Base-by-base conservation (phyloP, 2,113 vertebrate genomes). In the Pogonocichla stellata region DNA sequence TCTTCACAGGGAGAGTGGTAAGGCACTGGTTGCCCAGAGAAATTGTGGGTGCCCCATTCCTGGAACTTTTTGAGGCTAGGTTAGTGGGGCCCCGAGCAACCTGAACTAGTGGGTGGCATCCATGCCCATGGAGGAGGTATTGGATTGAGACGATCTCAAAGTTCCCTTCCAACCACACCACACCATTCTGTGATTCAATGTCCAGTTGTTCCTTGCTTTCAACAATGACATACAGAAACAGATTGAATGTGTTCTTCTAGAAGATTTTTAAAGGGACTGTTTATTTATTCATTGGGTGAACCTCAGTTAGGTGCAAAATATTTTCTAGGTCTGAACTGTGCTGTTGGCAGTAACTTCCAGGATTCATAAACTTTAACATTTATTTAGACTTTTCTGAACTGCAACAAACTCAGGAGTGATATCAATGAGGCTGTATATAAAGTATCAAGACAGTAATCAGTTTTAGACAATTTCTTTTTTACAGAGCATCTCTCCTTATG, bases 71-170 rank as follows among this genome's bases (percentile, higher is more conserved):
- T 7, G 1, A 53, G 24, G 7, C 10, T 28, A 29, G 16, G 11
- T 18, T 40, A 42, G 7, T 36, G 53, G 28, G 38, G 10, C 24
- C 19, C 24, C 53, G 24, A 60, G 16, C 15, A 66, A 14, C 33
- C 7, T 18, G 16, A 38, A 38, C n/a, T n/a, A 13, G 9, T 29
- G 19, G 14, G 29, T 51, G n/a, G 33, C 19, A 53, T 45, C 36
- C 36, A 29, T 22, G 8, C 3, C 12, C 6, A 2, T 20, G 23
- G 10, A 12, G 8, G 12, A n/a, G 5, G 8, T 7, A 45, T 45
- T 66, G 28, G 13, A 66, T 12, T 2, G 23, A 20, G 7, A n/a
- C 25, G 13, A 45, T 29, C 15, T 29, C n/a, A 29, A 66, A 29
- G 12, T 5, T 18, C 8, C 16, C 53, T 47, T 60, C 24, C 45